Evolutionary conservation across 2,888 invertebrate species (phyloP), one percentile per base, ranked within the genome.

Genomic region (Drosophila percnosoma): DNA sequence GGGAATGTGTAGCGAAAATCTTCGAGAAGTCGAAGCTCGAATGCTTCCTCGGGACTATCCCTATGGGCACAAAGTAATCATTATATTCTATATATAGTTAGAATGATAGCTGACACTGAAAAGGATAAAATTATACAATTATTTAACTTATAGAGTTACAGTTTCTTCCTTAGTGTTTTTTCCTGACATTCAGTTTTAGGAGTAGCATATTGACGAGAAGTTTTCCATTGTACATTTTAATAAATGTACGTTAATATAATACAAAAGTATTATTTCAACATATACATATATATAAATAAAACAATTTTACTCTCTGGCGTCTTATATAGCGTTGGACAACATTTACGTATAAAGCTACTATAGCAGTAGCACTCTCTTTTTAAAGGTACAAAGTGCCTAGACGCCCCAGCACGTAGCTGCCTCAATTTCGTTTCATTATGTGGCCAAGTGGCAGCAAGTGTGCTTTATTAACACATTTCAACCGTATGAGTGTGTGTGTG

Each of bases 401-500:
- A 65, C 45, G 42, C 34, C 67, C 66, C 78, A 73, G 60, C 78
- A 89, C 75, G 80, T 82, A 76, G 70, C 73, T 81, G 29, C 84
- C 84, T 67, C 90, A 85, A 88, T 85, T 86, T 88, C 69, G 83
- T 89, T 89, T 87, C 90, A 89, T 87, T 86, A 89, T 85, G 84
- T 87, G 89, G 83, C 80, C 89, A 89, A 79, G 88, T 82, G 79
- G 82, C 78, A 76, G 91, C 91, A 90, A 90, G 90, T 91, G 89
- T 88, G 82, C 84, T 90, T 91, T 87, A 87, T 87, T 87, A 87
- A 87, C 87, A 87, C 87, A 90, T 89, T 87, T 82, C 68, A 60
- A 66, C 51, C 67, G 24, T 59, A 72, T 40, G 40, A 8, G 11
- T 38, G 15, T 49, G 18, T 29, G 18, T 33, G 49, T 62, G 21